These are phyloP conservation scores for Microplitis manilae DNA, from an alignment of 2,888 invertebrate genomes.

Conservation along the genomic window DNA sequence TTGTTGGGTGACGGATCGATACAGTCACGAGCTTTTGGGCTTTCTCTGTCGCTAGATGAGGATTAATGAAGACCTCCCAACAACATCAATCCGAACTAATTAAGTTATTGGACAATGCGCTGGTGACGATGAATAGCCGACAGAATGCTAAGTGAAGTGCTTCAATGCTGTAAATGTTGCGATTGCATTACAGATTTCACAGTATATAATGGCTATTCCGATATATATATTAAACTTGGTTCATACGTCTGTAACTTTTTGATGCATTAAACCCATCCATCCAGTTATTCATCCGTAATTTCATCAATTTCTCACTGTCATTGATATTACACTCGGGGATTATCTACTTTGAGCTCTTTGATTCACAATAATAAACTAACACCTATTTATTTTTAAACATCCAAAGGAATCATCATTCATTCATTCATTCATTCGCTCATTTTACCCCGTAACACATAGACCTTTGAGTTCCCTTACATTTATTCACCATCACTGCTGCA, in stretches of 20 bases:
- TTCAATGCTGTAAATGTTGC: constrained; percentile 15
- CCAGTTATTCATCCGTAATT: constrained; percentile 2
- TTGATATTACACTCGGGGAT: neutral
- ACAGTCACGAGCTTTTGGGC: constrained; percentile 52
- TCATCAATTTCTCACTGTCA: constrained; percentile 26
- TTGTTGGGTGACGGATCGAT: constrained; percentile 25
- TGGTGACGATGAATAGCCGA: constrained; percentile 18
- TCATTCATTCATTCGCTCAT: neutral
- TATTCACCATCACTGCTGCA: neutral
- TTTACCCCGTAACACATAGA: too few relatives aligned
- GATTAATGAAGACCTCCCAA: constrained; percentile 53
- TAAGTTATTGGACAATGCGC: constrained; percentile 46
- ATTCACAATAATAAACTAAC: neutral
- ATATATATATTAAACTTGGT: neutral
- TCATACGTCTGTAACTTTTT: constrained; percentile 6
- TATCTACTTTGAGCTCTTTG: neutral
- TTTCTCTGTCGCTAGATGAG: constrained; percentile 51
- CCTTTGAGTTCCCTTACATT: neutral
- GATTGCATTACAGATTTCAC: constrained; percentile 17
- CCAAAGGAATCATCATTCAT: neutral
- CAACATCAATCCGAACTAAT: constrained; percentile 54
- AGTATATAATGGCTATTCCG: neutral
- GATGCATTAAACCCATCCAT: constrained; percentile 31
- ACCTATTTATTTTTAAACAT: neutral
- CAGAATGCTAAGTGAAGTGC: neutral